Evolutionary conservation across 2,797 vertebrate species (phyloP).

Genomic region (Malacoraja senta): DNA sequence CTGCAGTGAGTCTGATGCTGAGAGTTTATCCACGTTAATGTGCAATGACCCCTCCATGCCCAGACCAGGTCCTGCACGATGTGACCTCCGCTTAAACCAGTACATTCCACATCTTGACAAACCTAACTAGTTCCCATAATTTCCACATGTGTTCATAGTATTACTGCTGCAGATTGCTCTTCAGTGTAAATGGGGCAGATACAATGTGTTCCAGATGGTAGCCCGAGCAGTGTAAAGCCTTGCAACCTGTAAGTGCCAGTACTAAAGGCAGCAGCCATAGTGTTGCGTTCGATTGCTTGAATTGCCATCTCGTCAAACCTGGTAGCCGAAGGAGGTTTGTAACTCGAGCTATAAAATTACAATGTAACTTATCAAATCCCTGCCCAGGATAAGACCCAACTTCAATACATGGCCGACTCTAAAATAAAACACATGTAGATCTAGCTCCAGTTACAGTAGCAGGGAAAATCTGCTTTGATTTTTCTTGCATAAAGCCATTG

Average conservation of each 20-base stretch:
- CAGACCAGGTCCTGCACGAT: not conserved
- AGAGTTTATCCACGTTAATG: not conserved
- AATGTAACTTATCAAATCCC: not conserved
- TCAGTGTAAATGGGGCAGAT: not conserved
- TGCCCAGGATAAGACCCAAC: not conserved
- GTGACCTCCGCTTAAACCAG: not conserved
- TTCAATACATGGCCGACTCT: not conserved
- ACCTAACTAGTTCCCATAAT: not conserved
- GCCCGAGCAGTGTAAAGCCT: not conserved
- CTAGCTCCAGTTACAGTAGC: not conserved
- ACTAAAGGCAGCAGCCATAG: not conserved
- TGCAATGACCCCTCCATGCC: not conserved
- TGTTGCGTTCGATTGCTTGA: not conserved
- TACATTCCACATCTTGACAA: not conserved
- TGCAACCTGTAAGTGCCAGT: not conserved
- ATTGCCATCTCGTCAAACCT: constrained; percentile 1
- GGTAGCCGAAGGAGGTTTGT: not conserved
- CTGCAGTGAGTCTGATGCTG: not conserved
- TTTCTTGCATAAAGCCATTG: not conserved
- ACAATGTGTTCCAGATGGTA: constrained; percentile 27
- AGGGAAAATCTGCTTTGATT: constrained; percentile 14
- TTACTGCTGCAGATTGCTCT: not conserved
- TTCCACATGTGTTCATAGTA: constrained; percentile 15
- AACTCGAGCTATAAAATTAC: constrained; percentile 20
- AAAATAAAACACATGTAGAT: not conserved